These are phyloP conservation scores for Drosophila teissieri DNA, from an alignment of 1,140 invertebrate species.

Conservation along the genomic window DNA sequence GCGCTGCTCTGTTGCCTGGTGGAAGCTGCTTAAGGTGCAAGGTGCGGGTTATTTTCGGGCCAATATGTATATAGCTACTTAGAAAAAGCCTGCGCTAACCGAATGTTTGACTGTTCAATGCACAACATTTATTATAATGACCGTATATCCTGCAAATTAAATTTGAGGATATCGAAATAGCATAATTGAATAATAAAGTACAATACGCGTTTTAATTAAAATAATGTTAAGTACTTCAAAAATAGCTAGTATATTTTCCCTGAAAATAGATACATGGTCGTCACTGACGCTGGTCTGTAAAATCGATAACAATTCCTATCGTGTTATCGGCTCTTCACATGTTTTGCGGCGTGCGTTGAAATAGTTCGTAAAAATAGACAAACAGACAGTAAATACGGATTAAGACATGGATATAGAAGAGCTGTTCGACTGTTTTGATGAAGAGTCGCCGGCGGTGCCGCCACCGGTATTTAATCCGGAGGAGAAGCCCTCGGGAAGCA, in stretches of 20 bases:
- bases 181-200: too few species aligned
- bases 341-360: constrained; percentile 38
- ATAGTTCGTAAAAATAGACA: not conserved
- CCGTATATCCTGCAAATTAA: too few species aligned
- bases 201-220: not conserved
- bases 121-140: too few species aligned
- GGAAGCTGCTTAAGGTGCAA: too few species aligned
- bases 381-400: not conserved
- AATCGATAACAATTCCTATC: constrained; percentile 1
- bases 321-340: constrained; percentile 24
- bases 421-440: constrained; percentile 77
- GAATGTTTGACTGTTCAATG: too few species aligned
- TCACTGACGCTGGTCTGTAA: not conserved
- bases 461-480: constrained; percentile 1
- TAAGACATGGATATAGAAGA: constrained; percentile 77
- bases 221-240: not conserved
- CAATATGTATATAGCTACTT: too few species aligned
- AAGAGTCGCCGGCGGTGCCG: constrained; percentile 40
- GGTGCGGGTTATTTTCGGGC: too few species aligned
- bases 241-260: not conserved
- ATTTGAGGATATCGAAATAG: too few species aligned
- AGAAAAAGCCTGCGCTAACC: too few species aligned
- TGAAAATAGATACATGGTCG: not conserved
- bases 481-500: not conserved
- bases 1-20: too few species aligned